phyloP scores from a whole-genome alignment of 2,888 invertebrate genomes.

The Trilocha varians region DNA sequence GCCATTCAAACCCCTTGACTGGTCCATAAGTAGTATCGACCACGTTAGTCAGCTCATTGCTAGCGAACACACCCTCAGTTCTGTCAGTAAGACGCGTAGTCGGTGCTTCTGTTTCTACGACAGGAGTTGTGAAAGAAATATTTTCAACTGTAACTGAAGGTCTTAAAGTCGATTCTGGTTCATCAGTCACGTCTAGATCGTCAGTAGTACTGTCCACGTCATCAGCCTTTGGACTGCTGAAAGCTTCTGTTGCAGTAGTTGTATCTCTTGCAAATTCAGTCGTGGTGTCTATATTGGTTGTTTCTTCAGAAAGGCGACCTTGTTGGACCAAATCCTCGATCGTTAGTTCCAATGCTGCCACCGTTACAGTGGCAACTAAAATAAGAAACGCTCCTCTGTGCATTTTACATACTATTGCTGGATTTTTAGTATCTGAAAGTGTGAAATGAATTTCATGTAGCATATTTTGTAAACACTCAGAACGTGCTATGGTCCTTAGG shows the following conservation, averaged over 20 bases:
- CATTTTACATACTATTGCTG: neutral
- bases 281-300: neutral
- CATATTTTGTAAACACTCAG: too few species aligned
- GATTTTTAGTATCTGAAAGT: neutral
- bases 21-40: slow-evolving; percentile 32
- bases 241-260: neutral
- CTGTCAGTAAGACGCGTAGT: neutral
- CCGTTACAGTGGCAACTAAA: neutral
- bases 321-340: neutral
- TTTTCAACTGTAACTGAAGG: neutral
- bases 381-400: neutral
- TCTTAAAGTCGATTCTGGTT: neutral
- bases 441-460: neutral
- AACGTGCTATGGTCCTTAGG: too few species aligned
- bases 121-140: neutral
- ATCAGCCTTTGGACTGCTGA: neutral
- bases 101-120: neutral
- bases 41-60: slow-evolving; percentile 4
- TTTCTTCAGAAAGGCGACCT: neutral
- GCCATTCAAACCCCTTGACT: slow-evolving; percentile 29
- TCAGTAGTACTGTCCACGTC: slow-evolving; percentile 1
- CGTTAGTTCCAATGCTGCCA: neutral
- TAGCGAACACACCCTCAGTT: neutral
- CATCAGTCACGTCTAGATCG: neutral
- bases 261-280: neutral